These are phyloP conservation scores for cattle (Bos taurus) DNA, from an alignment of 2,113 vertebrate species.

Conservation along the genomic window ARS-UCD2.0 NC_037344.1:33113501-33114000, in stretches of 20 bases:
- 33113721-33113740: neutral
- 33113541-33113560: neutral
- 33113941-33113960: constrained; percentile 47
- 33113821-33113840: neutral
- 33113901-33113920: neutral
- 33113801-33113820: neutral
- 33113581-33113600: neutral
- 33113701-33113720: neutral
- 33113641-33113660: neutral
- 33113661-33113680: neutral
- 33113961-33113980: constrained; percentile 21
- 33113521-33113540: neutral
- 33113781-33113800: neutral
- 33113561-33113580: neutral
- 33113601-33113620: neutral
- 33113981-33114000: neutral
- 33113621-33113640: neutral
- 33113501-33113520: neutral
- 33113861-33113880: neutral
- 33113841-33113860: neutral
- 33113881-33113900: neutral
- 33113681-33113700: neutral
- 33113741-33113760: neutral
- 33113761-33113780: neutral
- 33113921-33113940: neutral